phyloP scores from a whole-genome alignment of 2,797 vertebrate species.

The Eulemur coronatus region DNA sequence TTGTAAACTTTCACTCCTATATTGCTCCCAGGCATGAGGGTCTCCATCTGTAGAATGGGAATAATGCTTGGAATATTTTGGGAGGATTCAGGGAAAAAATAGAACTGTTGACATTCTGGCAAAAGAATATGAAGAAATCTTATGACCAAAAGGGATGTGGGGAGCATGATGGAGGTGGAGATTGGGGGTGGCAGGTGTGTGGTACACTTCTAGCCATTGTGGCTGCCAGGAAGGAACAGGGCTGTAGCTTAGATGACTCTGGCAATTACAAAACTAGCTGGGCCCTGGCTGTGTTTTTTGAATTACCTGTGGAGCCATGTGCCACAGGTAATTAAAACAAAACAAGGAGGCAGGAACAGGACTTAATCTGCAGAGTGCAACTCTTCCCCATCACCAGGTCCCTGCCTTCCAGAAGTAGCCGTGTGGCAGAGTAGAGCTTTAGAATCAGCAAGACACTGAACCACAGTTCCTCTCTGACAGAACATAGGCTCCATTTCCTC shows the following conservation, averaged over 20 bases:
- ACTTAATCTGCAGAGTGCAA: neutral
- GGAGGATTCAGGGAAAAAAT: neutral
- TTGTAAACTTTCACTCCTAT: neutral
- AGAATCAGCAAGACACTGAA: neutral
- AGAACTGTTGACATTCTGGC: neutral
- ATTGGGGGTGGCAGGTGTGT: rapidly evolving
- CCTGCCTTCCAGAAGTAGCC: neutral
- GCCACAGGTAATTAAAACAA: too few relatives aligned
- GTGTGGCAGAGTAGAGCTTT: neutral
- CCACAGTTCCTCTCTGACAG: neutral
- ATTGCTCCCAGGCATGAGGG: neutral
- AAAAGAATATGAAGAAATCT: neutral
- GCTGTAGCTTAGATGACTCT: neutral
- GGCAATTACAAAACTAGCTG: neutral
- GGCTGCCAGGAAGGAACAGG: neutral
- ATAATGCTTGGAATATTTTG: neutral
- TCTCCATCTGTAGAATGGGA: neutral
- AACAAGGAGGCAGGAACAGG: neutral
- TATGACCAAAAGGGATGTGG: neutral
- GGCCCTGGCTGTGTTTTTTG: neutral
- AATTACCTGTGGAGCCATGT: neutral
- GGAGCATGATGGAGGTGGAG: neutral
- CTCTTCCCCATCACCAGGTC: neutral
- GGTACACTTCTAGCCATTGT: neutral
- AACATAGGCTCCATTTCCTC: neutral